These are phyloP conservation scores for Eunapius fragilis DNA, from an alignment of 37 sponge, comb jelly and placozoan species.

Conservation along the genomic window DNA sequence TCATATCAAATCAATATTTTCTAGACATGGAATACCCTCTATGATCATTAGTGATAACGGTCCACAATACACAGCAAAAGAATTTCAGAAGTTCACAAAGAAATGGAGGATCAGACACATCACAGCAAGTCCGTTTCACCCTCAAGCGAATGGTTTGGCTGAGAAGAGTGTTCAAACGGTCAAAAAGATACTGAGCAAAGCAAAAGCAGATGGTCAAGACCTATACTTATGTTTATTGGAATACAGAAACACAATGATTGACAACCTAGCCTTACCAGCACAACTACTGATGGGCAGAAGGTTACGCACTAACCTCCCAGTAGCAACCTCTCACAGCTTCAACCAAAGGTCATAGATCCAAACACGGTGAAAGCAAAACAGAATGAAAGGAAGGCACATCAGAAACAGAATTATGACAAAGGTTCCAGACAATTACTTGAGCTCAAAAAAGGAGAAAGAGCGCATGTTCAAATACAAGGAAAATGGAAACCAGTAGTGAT, in stretches of 20 bases:
- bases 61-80: constrained; percentile 53
- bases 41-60: constrained; percentile 69
- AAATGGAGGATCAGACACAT: constrained; percentile 45
- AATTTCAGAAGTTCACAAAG: constrained; percentile 36
- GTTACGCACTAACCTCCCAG: background rate
- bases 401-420: too few species aligned
- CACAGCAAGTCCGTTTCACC: constrained; percentile 56
- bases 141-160: constrained; percentile 72
- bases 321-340: too few species aligned
- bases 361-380: too few species aligned
- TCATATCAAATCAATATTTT: constrained; percentile 52
- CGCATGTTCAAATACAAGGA: too few species aligned
- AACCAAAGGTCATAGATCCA: too few species aligned
- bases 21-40: constrained; percentile 72
- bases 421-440: too few species aligned
- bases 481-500: too few species aligned
- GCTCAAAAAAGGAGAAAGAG: too few species aligned
- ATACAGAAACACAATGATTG: constrained; percentile 1
- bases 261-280: constrained; percentile 1
- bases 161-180: constrained; percentile 50
- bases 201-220: background rate
- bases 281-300: background rate
- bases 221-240: background rate
- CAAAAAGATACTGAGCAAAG: constrained; percentile 44
- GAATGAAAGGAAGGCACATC: too few species aligned